Base-by-base conservation (phyloP, 2,888 invertebrate species). In the Abscondita cerata region DNA sequence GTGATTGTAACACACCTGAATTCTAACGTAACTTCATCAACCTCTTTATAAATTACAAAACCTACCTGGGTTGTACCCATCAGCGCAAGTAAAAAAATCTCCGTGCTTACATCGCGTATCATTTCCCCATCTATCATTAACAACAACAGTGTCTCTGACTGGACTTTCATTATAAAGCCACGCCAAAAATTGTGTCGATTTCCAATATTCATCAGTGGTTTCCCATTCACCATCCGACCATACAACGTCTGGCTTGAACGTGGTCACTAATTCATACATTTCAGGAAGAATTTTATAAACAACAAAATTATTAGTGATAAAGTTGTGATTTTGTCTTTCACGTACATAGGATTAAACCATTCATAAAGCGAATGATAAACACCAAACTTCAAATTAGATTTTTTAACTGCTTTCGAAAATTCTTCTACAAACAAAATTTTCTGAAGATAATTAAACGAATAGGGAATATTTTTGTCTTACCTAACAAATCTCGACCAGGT, bases 151-250 rank as follows among this genome's bases (percentile, higher is more conserved):
- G 67, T 96, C 88, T 73, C 89, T 91, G 0, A 97, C 93, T 0
- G 94, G 93, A 75, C 95, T 96, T 0, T 93, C 90, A 74, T 95
- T 96, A 74, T 95, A 97, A 11, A 96, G 80, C 96, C 96, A 96
- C 0, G 95, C 89, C 1, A 97, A 81, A 73, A 97, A 92, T 58
- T 92, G 89, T 51, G 87, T 89, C 0, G 95, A 88, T 68, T 87
- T 87, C 94, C 95, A 97, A 73, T 96, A 96, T 0, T 83, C 82
- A 65, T 90, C 90, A 0, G 86, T 79, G 0, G 93, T 91, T 76
- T 95, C 96, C 95, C 96, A 96, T 71, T 96, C 96, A 0, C 97
- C 97, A 79, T 97, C 97, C 0, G 94, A 89, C 96, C 96, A 97
- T 13, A 97, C 78, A 0, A 97, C 83, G 19, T 94, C 92, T 0